These are phyloP conservation scores for Diglossa cyanea DNA, from an alignment of 2,797 vertebrate genomes.

Conservation along the genomic window DNA sequence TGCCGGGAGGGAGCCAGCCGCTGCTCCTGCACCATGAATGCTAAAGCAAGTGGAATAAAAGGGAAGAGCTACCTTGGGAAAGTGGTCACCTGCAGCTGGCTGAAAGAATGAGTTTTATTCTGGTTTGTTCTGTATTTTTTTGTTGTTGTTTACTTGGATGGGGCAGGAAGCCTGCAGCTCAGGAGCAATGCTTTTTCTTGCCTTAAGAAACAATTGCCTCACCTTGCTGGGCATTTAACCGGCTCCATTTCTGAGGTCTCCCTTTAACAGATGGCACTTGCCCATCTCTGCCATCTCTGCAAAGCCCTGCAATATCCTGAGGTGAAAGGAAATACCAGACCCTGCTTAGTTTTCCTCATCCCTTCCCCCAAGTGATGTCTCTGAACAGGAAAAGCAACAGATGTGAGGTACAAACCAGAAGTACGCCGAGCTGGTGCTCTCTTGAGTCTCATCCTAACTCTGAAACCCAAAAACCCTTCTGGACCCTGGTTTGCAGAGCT, in stretches of 20 bases:
- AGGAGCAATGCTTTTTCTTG: background rate
- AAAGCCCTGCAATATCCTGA: background rate
- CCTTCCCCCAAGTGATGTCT: background rate
- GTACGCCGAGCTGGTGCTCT: fast-evolving
- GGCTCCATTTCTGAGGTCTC: fast-evolving
- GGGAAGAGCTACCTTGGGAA: background rate
- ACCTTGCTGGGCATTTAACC: background rate
- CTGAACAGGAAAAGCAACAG: background rate
- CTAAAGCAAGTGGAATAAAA: conserved; percentile 31
- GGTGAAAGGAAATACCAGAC: background rate
- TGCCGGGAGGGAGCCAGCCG: conserved; percentile 15
- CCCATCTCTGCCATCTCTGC: background rate
- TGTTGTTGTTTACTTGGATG: background rate
- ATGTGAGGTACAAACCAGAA: background rate
- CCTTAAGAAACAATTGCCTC: background rate
- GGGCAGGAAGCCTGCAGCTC: background rate
- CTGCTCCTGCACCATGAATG: background rate
- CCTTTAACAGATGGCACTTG: background rate
- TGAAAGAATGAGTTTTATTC: background rate
- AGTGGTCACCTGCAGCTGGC: conserved; percentile 10
- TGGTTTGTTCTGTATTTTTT: background rate
- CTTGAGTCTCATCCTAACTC: background rate
- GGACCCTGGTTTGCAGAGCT: background rate
- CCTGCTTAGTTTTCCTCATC: background rate
- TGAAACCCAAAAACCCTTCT: background rate